Evolutionary conservation across 2,888 invertebrate species (phyloP).

Genomic region (Lasioglossum pauxillum): DNA sequence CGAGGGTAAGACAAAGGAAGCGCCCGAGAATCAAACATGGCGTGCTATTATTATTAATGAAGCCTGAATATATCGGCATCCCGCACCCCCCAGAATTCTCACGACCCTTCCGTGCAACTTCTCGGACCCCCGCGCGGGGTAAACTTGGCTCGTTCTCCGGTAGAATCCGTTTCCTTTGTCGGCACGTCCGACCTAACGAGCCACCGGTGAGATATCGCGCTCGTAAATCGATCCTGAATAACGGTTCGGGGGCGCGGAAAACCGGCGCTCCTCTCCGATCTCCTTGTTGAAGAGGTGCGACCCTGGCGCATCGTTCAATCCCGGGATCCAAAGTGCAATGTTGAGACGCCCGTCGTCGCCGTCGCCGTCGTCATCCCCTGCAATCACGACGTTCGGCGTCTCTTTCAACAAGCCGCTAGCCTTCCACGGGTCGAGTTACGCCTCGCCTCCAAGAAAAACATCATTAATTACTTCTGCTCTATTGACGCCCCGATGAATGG

Average conservation of each 20-base stretch:
- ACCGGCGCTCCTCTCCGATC: slow-evolving; percentile 27
- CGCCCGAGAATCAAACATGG: slow-evolving; percentile 29
- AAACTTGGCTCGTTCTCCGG: slow-evolving; percentile 63
- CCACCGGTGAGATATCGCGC: slow-evolving; percentile 68
- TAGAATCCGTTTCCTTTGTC: slow-evolving; percentile 75
- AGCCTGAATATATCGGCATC: slow-evolving; percentile 62
- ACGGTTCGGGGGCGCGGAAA: slow-evolving; percentile 59
- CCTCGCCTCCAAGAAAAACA: slow-evolving; percentile 38
- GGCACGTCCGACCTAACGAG: slow-evolving; percentile 73
- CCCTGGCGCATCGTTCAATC: slow-evolving; percentile 5
- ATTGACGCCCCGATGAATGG: slow-evolving; percentile 56
- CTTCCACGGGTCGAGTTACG: slow-evolving; percentile 3
- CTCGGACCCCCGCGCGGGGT: slow-evolving; percentile 43
- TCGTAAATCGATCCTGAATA: slow-evolving; percentile 76
- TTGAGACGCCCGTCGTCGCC: background rate
- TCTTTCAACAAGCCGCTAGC: background rate
- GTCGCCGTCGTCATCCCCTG: background rate
- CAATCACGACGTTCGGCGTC: slow-evolving; percentile 19
- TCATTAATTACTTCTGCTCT: slow-evolving; percentile 59
- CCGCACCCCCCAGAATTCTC: slow-evolving; percentile 53
- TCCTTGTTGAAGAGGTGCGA: slow-evolving; percentile 14
- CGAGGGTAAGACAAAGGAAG: slow-evolving; percentile 42
- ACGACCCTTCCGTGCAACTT: slow-evolving; percentile 48
- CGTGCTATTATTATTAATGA: slow-evolving; percentile 75
- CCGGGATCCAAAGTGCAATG: slow-evolving; percentile 6